phyloP scores from a whole-genome alignment of 2,888 invertebrate genomes.

The Conus canariensis region DNA sequence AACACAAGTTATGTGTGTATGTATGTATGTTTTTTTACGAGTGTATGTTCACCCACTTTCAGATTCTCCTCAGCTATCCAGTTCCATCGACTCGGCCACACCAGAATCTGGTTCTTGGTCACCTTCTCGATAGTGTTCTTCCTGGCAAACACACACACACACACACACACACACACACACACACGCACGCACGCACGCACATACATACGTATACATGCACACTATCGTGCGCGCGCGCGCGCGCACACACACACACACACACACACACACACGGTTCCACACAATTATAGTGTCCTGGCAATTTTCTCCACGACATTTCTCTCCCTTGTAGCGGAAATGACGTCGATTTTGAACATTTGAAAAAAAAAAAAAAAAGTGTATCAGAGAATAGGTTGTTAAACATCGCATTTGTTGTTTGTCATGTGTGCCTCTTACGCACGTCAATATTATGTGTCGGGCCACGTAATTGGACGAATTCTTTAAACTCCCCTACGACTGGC shows the following conservation, averaged over 20 bases:
- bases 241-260: not conserved
- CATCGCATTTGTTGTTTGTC: too few species aligned
- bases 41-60: not conserved
- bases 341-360: too few species aligned
- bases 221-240: not conserved
- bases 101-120: not conserved
- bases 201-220: not conserved
- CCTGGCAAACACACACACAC: not conserved
- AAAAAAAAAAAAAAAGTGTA: too few species aligned
- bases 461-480: too few species aligned
- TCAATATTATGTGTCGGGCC: too few species aligned
- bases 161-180: slow-evolving; percentile 13
- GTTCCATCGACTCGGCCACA: slow-evolving; percentile 11
- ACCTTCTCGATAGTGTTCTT: not conserved
- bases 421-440: too few species aligned
- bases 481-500: too few species aligned
- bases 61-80: not conserved
- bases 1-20: not conserved
- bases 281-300: not conserved
- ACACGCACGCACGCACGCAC: not conserved
- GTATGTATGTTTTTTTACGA: not conserved
- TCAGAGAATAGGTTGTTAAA: too few species aligned
- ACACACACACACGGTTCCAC: not conserved
- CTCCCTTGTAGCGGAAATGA: too few species aligned
- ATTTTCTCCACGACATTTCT: too few species aligned